Evolutionary conservation across 2,797 vertebrate species (phyloP).

Genomic region (Anniella stebbinsi): DNA sequence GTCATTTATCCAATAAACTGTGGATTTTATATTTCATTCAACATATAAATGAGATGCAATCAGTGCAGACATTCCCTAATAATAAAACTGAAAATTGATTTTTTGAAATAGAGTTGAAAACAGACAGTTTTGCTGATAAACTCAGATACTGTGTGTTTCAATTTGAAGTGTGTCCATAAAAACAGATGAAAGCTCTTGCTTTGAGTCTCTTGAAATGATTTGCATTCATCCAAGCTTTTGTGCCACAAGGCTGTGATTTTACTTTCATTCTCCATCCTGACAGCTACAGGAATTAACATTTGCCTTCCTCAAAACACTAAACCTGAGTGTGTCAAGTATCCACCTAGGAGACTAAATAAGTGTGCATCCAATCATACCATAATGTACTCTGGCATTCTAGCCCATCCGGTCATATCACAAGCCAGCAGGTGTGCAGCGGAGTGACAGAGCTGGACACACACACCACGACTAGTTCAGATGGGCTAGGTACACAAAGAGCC

Average conservation of each 20-base stretch:
- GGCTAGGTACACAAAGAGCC: constrained; percentile 9
- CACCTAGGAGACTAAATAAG: constrained; percentile 3
- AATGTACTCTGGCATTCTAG: constrained; percentile 32
- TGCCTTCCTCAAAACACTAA: constrained; percentile 20
- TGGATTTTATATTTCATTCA: not conserved
- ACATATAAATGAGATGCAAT: not conserved
- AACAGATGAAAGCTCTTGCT: constrained; percentile 9
- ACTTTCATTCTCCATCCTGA: not conserved
- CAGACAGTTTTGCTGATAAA: not conserved
- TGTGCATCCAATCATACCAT: not conserved
- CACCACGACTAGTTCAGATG: not conserved
- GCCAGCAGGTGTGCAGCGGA: constrained; percentile 6
- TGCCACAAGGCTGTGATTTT: constrained; percentile 4
- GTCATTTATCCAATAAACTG: not conserved
- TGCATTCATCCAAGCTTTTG: constrained; percentile 1
- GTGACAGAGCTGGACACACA: not conserved
- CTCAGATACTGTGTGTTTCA: not conserved
- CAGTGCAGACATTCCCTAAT: not conserved
- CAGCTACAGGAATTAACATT: constrained; percentile 34
- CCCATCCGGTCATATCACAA: constrained; percentile 34
- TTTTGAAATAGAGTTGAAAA: constrained; percentile 17
- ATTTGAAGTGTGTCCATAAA: not conserved
- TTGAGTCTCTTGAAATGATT: not conserved
- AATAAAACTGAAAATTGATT: not conserved
- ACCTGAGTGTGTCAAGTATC: not conserved